These are phyloP conservation scores for Aphodius sticticus DNA, from an alignment of 2,888 invertebrate genomes.

Conservation along the genomic window DNA sequence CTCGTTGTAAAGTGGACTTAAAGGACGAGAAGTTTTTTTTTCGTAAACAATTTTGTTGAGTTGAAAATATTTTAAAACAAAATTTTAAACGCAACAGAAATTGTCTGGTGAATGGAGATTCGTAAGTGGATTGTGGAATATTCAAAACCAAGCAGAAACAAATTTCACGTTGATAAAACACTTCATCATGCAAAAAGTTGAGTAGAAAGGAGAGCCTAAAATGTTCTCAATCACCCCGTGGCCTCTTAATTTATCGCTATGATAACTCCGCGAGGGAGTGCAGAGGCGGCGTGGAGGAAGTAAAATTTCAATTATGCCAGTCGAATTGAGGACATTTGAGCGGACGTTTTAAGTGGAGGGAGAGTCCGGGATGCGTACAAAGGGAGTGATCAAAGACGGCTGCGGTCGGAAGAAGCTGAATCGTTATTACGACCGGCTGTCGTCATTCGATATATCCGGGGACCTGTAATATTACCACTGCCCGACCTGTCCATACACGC, in stretches of 20 bases:
- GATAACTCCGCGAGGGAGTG: neutral
- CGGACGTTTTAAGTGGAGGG: neutral
- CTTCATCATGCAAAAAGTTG: too few species aligned
- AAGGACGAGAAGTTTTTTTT: too few species aligned
- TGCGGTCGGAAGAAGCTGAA: slow-evolving; percentile 45
- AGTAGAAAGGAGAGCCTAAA: too few species aligned
- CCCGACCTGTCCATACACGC: slow-evolving; percentile 13
- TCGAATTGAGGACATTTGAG: neutral
- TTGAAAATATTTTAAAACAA: too few species aligned
- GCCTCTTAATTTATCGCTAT: neutral
- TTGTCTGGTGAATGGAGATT: too few species aligned
- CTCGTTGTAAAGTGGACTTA: too few species aligned
- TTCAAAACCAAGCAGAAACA: too few species aligned
- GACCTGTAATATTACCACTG: slow-evolving; percentile 35
- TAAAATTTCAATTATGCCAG: slow-evolving; percentile 4
- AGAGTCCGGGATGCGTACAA: neutral
- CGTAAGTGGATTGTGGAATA: too few species aligned
- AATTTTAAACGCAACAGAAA: too few species aligned
- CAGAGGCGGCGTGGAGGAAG: neutral
- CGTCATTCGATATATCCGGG: slow-evolving; percentile 46
- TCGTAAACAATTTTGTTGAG: too few species aligned
- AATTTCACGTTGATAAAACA: too few species aligned
- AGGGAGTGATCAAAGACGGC: slow-evolving; percentile 43
- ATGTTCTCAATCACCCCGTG: too few species aligned
- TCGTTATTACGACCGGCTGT: slow-evolving; percentile 43